Percentiles rank a stretch among this genome's conserved stretches.
phyloP scores from a whole-genome alignment of 2,797 vertebrate genomes.

The Etheostoma perlongum region DNA sequence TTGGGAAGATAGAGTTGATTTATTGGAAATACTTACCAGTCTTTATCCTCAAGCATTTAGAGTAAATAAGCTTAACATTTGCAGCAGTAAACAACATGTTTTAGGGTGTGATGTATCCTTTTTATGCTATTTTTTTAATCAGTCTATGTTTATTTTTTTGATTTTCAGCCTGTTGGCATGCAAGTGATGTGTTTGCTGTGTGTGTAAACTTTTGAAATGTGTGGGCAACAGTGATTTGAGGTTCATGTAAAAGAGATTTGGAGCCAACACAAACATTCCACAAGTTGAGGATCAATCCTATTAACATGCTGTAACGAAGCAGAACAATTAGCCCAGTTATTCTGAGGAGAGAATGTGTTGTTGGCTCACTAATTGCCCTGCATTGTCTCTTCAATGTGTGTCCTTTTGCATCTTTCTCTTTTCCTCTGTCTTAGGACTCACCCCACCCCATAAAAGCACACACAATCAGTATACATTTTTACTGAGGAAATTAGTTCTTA shows the following conservation, averaged over 20 bases:
- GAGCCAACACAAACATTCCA: constrained; percentile 64
- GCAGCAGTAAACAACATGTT: constrained; percentile 48
- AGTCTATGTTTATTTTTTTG: neutral
- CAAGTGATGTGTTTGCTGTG: neutral
- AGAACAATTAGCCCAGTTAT: constrained; percentile 75
- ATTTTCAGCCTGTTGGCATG: constrained; percentile 12
- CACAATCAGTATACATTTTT: constrained; percentile 7
- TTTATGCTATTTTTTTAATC: constrained; percentile 3
- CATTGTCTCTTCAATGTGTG: constrained; percentile 29
- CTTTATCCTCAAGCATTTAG: constrained; percentile 65
- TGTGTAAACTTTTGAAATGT: neutral
- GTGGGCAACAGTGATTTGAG: neutral
- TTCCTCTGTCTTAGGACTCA: constrained; percentile 30
- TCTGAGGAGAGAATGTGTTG: constrained; percentile 61
- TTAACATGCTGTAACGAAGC: constrained; percentile 63
- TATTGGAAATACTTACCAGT: constrained; percentile 66
- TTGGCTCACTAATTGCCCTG: constrained; percentile 64
- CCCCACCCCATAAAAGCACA: constrained; percentile 7
- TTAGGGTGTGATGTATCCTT: constrained; percentile 7
- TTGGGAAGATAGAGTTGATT: constrained; percentile 71
- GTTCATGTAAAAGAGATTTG: constrained; percentile 27
- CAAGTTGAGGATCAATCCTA: constrained; percentile 65
- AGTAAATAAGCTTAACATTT: constrained; percentile 54
- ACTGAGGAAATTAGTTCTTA: constrained; percentile 5
- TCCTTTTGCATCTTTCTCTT: constrained; percentile 44